Evolutionary conservation across 2,113 vertebrate genomes (phyloP).

Genomic region (Australoheros scitulus): DNA sequence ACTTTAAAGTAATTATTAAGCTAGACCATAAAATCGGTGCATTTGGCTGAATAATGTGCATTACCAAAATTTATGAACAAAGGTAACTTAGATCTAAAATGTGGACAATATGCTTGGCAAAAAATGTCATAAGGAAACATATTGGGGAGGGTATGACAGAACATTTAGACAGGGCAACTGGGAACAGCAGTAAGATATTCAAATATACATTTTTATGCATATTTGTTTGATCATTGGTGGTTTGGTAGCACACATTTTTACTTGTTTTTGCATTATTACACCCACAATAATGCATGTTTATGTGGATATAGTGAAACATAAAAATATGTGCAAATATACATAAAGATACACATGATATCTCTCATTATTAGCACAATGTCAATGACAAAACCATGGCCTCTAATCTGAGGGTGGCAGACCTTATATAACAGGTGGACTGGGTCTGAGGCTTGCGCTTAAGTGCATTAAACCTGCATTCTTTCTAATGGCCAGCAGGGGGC

Average conservation of each 20-base stretch:
- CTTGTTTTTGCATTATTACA: conserved; percentile 21
- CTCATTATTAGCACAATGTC: neutral
- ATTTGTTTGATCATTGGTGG: conserved; percentile 57
- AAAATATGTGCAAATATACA: neutral
- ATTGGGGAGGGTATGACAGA: neutral
- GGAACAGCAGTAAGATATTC: conserved; percentile 34
- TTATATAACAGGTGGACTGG: neutral
- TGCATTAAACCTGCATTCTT: neutral
- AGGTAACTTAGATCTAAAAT: conserved; percentile 1
- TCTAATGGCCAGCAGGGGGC: neutral
- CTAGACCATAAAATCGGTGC: neutral
- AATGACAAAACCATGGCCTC: neutral
- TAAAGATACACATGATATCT: neutral
- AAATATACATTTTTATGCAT: conserved; percentile 73
- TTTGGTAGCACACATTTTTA: conserved; percentile 33
- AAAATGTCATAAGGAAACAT: conserved; percentile 2
- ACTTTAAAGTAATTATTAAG: neutral
- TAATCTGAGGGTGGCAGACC: conserved; percentile 10
- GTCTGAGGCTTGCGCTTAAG: neutral
- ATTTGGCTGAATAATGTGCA: neutral
- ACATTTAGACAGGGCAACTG: conserved; percentile 33
- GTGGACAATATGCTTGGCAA: neutral
- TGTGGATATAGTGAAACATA: conserved; percentile 19
- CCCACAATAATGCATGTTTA: conserved; percentile 31
- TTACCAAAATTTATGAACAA: neutral